Percentiles rank a stretch among this genome's conserved stretches.
phyloP scores from a whole-genome alignment of 2,888 invertebrate species.

The Gymnocheta viridis region DNA sequence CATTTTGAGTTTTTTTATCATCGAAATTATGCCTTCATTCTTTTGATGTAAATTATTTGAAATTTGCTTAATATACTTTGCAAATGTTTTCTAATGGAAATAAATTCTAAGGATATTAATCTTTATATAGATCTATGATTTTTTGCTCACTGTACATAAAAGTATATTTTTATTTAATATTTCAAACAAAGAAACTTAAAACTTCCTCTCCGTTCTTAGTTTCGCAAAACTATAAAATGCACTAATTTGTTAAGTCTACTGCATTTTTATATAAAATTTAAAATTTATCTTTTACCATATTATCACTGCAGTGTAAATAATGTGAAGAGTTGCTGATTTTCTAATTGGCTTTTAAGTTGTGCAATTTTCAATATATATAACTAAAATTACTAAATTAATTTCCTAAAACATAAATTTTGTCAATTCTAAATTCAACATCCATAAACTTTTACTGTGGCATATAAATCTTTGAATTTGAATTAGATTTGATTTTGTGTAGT shows the following conservation, averaged over 20 bases:
- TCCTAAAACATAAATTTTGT: slow-evolving; percentile 16
- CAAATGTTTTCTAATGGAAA: too few relatives aligned
- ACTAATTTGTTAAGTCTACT: neutral
- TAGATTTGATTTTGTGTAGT: slow-evolving; percentile 31
- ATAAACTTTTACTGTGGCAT: slow-evolving; percentile 38
- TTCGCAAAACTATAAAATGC: neutral
- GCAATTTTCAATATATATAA: neutral
- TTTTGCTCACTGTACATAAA: neutral
- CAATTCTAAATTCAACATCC: slow-evolving; percentile 2
- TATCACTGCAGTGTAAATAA: slow-evolving; percentile 14
- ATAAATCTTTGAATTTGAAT: slow-evolving; percentile 50
- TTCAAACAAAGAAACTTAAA: neutral
- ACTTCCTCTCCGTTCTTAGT: neutral
- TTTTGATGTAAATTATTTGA: too few relatives aligned
- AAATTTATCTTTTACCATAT: neutral
- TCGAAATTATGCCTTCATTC: too few relatives aligned
- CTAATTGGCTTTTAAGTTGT: slow-evolving; percentile 13
- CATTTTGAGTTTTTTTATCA: too few relatives aligned
- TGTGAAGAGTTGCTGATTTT: neutral
- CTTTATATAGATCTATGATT: too few relatives aligned
- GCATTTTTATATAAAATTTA: neutral
- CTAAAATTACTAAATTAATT: slow-evolving; percentile 24
- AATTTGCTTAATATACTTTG: too few relatives aligned
- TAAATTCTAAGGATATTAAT: too few relatives aligned
- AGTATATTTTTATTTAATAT: neutral